A percentile compares a stretch with the other conserved stretches of the same genome.
Conservation (phyloP, 2,113 vertebrate genomes). For the Pogonocichla stellata region DNA sequence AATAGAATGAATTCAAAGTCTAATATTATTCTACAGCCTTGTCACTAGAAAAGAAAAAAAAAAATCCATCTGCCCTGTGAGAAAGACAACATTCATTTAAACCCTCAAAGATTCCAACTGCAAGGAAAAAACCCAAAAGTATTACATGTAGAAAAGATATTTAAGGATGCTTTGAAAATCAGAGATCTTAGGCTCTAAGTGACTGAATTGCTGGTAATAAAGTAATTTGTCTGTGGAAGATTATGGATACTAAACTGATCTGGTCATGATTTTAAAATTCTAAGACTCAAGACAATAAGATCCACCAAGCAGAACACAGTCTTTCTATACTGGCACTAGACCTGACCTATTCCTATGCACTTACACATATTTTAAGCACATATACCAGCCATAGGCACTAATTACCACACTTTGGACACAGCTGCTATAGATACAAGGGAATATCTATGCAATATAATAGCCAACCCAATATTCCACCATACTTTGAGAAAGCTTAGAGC, state of each 20-base stretch:
- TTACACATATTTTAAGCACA: fast-evolving
- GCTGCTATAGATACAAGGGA: neutral
- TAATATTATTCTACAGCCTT: neutral
- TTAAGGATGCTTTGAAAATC: neutral
- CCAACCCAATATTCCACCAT: neutral
- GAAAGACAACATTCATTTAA: neutral
- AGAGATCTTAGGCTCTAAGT: neutral
- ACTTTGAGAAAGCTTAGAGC: neutral
- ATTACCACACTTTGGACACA: neutral
- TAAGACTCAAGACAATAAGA: neutral
- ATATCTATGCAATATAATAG: neutral
- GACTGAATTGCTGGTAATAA: neutral
- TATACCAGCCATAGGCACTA: neutral
- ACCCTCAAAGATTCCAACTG: neutral
- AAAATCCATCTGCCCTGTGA: neutral
- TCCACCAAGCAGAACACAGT: neutral
- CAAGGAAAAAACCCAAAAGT: neutral
- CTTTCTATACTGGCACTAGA: neutral
- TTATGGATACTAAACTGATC: neutral
- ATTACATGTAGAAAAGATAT: neutral
- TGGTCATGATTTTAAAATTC: neutral
- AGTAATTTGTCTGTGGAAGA: neutral
- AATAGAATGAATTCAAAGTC: neutral
- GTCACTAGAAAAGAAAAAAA: neutral
- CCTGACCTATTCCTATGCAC: neutral